Percentiles rank a stretch among this genome's conserved stretches.
These are phyloP conservation scores for Oryzias celebensis DNA, from an alignment of 2,113 vertebrate genomes.

Conservation along the genomic window DNA sequence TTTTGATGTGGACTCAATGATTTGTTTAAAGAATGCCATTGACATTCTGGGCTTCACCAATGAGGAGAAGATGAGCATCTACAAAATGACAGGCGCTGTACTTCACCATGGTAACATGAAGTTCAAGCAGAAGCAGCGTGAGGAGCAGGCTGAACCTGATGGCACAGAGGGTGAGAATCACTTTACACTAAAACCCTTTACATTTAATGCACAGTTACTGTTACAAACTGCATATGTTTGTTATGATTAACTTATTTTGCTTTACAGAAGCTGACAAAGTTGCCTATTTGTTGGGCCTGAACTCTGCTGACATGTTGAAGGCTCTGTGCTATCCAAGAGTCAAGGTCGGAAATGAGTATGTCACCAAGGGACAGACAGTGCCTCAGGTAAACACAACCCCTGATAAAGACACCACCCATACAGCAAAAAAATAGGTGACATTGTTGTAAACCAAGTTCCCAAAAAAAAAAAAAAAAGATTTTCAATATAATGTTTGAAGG, in stretches of 20 bases:
- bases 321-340: conserved; percentile 74
- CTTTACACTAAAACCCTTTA: not conserved
- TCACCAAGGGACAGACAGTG: conserved; percentile 72
- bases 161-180: conserved; percentile 64
- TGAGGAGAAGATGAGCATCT: conserved; percentile 84
- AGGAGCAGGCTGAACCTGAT: conserved; percentile 74
- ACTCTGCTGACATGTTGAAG: conserved; percentile 81
- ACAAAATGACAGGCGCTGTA: conserved; percentile 88
- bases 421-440: not conserved
- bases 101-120: conserved; percentile 78
- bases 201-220: not conserved
- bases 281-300: conserved; percentile 78
- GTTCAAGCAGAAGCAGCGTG: conserved; percentile 75
- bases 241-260: not conserved
- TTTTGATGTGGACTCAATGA: not conserved
- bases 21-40: conserved; percentile 66
- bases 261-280: conserved; percentile 58
- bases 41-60: conserved; percentile 80
- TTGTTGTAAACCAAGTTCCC: too few relatives aligned
- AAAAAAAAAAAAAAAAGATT: too few relatives aligned
- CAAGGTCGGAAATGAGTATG: conserved; percentile 64
- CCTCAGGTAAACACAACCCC: conserved; percentile 57
- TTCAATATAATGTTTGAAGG: too few relatives aligned
- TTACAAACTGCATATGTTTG: not conserved
- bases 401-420: too few relatives aligned